Evolutionary conservation across 2,113 vertebrate genomes (phyloP), one percentile per base, ranked within the genome.

Genomic region (Butorides virescens): DNA sequence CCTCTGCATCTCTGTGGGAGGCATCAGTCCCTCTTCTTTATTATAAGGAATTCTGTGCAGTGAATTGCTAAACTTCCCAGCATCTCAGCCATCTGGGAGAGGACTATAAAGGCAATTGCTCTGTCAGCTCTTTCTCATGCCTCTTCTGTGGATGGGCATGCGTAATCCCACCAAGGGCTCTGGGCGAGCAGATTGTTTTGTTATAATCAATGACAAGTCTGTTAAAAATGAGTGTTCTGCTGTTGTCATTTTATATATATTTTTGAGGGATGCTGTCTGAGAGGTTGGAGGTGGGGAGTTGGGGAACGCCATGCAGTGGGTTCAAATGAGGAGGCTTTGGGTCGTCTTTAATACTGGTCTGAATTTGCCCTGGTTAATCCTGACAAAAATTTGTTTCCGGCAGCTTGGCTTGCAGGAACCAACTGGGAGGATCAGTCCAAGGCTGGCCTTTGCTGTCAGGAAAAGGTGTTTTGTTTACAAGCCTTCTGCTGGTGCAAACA

Each of bases 101-200:
- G 1, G 10, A 66, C 39, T 70, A 49, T 18, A 66, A 86, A 91
- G 50, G 11, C 55, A 93, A 84, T 74, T 66, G 29, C 49, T 95
- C 67, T 90, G 37, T 77, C 58, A 80, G 42, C 19, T 56, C 53
- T 88, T 87, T 88, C 55, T 90, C 16, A 2, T 66, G 27, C 34
- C 32, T 92, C 13, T 90, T 79, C 61, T 66, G 36, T 36, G 44
- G 50, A 62, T 52, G 50, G 39, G 52, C 21, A 39, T 14, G 14
- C 1, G 1, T 42, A 76, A 72, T 76, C 23, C 21, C 37, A 55
- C 21, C 0, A 0, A 74, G 27, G 7, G 25, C 42, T 61, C 44
- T 86, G 66, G 42, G 15, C 37, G 66, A 53, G 78, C 47, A 90
- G 23, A 61, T 30, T 63, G 27, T 74, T 88, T 74, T 47, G 12